Percentiles rank a stretch among this genome's conserved stretches.
These are phyloP conservation scores for Saccostrea cuccullata DNA, from an alignment of 1,140 invertebrate genomes.

Conservation along the genomic window DNA sequence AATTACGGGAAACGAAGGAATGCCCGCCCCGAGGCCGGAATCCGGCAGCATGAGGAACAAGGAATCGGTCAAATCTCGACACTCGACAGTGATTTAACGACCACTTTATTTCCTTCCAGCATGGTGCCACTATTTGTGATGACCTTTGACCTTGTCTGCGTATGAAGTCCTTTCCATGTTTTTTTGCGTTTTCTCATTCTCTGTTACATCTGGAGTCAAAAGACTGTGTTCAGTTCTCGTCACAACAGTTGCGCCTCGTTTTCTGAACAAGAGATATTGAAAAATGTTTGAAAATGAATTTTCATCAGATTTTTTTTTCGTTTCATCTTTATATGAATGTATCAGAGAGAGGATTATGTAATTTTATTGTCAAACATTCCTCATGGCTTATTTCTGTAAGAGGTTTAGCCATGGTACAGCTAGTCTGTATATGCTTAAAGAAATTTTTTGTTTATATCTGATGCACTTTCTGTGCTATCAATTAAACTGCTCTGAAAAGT, in stretches of 20 bases:
- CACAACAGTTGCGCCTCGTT: not conserved
- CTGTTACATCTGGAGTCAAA: not conserved
- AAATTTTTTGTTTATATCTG: not conserved
- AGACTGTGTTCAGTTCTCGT: not conserved
- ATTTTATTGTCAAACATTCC: conserved; percentile 19
- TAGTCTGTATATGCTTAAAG: not conserved
- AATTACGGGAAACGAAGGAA: conserved; percentile 61
- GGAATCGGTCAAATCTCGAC: conserved; percentile 63
- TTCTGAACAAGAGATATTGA: not conserved
- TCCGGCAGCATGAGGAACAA: conserved; percentile 58
- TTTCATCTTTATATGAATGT: not conserved
- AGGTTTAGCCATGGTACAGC: not conserved
- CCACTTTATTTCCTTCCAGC: not conserved
- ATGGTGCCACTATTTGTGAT: conserved; percentile 9
- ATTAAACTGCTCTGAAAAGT: not conserved
- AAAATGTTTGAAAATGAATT: not conserved
- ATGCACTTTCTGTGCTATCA: not conserved
- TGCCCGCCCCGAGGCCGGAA: conserved; percentile 40
- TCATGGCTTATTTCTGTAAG: not conserved
- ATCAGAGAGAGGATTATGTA: not conserved
- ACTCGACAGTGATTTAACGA: conserved; percentile 68
- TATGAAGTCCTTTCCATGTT: not conserved
- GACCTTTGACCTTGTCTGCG: not conserved
- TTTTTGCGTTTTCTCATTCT: not conserved
- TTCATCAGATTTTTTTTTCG: too few species aligned